These are phyloP conservation scores for Ictinia mississippiensis DNA, from an alignment of 2,797 vertebrate genomes.

Conservation along the genomic window DNA sequence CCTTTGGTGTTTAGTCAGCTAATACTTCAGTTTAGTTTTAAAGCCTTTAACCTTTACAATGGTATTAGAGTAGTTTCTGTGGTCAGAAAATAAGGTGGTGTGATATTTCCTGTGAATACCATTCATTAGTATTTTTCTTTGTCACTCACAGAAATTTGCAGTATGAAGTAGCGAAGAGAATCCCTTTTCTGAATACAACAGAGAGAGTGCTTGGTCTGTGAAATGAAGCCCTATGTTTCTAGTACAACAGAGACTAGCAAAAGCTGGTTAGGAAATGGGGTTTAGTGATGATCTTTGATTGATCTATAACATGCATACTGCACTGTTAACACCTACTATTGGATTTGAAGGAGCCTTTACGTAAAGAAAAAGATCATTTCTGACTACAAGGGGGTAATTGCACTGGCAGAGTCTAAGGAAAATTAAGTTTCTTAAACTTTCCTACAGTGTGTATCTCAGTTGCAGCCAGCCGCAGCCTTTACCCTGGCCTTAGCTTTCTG, in stretches of 20 bases:
- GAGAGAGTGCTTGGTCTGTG: not conserved
- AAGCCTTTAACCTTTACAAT: not conserved
- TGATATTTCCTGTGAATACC: not conserved
- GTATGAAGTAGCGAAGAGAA: not conserved
- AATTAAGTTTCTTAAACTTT: not conserved
- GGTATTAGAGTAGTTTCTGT: not conserved
- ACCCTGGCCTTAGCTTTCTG: not conserved
- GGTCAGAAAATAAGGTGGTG: not conserved
- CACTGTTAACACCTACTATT: not conserved
- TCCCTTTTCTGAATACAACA: not conserved
- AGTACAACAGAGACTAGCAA: not conserved
- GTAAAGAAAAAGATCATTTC: not conserved
- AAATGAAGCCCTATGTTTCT: not conserved
- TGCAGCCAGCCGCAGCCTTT: not conserved
- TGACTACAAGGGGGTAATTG: not conserved
- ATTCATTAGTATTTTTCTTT: not conserved
- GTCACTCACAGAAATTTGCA: not conserved
- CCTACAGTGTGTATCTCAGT: not conserved
- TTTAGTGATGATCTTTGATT: not conserved
- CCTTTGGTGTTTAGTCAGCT: not conserved
- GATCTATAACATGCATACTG: not conserved
- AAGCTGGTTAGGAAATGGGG: not conserved
- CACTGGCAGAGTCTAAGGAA: not conserved
- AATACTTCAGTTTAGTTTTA: not conserved
- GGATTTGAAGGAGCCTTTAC: not conserved